Percentiles rank a stretch among this genome's conserved stretches.
Conservation (phyloP, 2,797 vertebrate genomes). For the Premnoplex brunnescens region DNA sequence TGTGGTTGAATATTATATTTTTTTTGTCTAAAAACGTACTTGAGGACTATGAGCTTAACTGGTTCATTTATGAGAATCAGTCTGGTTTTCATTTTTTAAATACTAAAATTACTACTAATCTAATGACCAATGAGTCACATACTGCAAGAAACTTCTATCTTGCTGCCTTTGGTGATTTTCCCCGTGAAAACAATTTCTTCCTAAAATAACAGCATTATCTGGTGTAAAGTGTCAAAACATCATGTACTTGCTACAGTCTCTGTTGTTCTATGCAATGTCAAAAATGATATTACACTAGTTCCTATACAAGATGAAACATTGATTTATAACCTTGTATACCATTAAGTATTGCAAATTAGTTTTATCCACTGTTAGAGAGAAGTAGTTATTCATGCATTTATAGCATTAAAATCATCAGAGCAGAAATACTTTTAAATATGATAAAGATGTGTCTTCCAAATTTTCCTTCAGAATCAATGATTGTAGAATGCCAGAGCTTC, state of each 20-base stretch:
- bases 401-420: background rate
- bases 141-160: background rate
- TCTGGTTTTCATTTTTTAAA: background rate
- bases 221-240: background rate
- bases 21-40: background rate
- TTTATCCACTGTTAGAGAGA: background rate
- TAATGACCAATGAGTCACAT: background rate
- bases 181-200: background rate
- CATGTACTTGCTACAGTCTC: background rate
- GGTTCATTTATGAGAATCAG: background rate
- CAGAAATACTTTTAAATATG: background rate
- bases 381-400: background rate
- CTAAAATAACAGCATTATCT: background rate
- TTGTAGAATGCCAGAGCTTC: background rate
- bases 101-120: background rate
- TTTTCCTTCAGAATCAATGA: background rate
- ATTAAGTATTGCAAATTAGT: background rate
- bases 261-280: background rate
- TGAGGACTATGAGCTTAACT: background rate
- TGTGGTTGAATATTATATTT: background rate
- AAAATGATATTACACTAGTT: background rate
- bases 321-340: background rate
- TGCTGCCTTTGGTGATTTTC: background rate
- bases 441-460: background rate
- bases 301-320: background rate